A percentile compares a stretch with the other conserved stretches of the same genome.
Evolutionary conservation across 1,140 invertebrate genomes (phyloP).

Genomic region (Drosophila saltans): DNA sequence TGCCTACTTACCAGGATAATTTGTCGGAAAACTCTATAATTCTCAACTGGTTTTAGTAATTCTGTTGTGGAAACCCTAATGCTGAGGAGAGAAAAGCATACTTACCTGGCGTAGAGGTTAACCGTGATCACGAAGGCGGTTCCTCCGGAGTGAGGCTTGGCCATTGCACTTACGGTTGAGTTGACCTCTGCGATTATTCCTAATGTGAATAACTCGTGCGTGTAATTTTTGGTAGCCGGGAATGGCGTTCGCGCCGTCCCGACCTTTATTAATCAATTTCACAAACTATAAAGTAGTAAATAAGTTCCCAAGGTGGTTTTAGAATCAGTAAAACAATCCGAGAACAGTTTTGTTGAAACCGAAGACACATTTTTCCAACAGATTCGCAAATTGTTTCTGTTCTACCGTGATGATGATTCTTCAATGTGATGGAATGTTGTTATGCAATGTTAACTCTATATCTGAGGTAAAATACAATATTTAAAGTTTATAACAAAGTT

Average conservation of each 20-base stretch:
- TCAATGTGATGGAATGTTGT: too few relatives aligned
- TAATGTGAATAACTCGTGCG: conserved; percentile 83
- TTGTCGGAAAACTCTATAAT: conserved; percentile 13
- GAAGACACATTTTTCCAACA: too few relatives aligned
- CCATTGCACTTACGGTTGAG: conserved; percentile 72
- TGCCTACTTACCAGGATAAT: conserved; percentile 30
- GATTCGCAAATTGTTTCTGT: too few relatives aligned
- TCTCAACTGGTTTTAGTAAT: conserved; percentile 43
- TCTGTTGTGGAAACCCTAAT: not conserved
- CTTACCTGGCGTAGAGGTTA: conserved; percentile 85
- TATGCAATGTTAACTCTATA: too few relatives aligned
- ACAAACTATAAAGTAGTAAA: not conserved
- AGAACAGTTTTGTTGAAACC: too few relatives aligned
- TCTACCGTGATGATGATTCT: too few relatives aligned
- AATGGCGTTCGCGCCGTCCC: conserved; percentile 83
- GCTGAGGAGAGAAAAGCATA: conserved; percentile 73
- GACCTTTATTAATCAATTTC: conserved; percentile 50
- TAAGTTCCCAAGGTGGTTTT: too few relatives aligned
- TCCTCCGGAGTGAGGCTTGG: conserved; percentile 86
- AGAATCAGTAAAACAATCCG: too few relatives aligned
- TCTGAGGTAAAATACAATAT: too few relatives aligned
- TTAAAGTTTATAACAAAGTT: too few relatives aligned
- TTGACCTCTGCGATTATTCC: conserved; percentile 82
- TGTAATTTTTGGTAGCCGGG: conserved; percentile 83
- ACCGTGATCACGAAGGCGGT: conserved; percentile 88